Conservation (phyloP, 2,113 vertebrate species). For the Dermatemys mawii region DNA sequence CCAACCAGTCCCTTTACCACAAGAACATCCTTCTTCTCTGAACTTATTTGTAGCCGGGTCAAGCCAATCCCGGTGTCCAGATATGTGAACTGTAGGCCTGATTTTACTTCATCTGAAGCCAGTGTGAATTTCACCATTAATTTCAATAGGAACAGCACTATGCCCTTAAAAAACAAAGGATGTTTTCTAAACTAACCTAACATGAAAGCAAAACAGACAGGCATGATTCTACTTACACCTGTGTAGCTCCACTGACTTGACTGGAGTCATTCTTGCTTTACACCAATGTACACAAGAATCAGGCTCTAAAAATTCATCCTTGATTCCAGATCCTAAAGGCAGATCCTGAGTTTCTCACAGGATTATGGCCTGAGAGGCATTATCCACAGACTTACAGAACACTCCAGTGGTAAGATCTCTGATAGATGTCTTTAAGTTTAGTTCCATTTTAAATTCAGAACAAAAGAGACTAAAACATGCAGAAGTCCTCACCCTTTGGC, state of each 20-base stretch:
- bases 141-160: background rate
- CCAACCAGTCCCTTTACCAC: background rate
- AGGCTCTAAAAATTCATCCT: background rate
- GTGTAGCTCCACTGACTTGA: background rate
- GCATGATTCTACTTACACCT: background rate
- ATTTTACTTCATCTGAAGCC: background rate
- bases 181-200: background rate
- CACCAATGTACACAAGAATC: background rate
- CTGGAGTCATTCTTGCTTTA: background rate
- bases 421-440: background rate
- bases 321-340: background rate
- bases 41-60: background rate
- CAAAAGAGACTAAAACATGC: background rate
- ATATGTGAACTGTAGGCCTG: background rate
- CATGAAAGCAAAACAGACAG: background rate
- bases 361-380: background rate
- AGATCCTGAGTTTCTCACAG: background rate
- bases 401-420: background rate
- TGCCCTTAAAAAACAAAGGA: background rate
- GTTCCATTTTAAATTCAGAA: background rate
- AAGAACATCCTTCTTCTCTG: background rate
- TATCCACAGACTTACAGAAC: background rate
- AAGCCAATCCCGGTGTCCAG: background rate
- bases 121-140: background rate
- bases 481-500: background rate